These are phyloP conservation scores for Boleophthalmus pectinirostris DNA, from an alignment of 2,113 vertebrate species.

Conservation along the genomic window DNA sequence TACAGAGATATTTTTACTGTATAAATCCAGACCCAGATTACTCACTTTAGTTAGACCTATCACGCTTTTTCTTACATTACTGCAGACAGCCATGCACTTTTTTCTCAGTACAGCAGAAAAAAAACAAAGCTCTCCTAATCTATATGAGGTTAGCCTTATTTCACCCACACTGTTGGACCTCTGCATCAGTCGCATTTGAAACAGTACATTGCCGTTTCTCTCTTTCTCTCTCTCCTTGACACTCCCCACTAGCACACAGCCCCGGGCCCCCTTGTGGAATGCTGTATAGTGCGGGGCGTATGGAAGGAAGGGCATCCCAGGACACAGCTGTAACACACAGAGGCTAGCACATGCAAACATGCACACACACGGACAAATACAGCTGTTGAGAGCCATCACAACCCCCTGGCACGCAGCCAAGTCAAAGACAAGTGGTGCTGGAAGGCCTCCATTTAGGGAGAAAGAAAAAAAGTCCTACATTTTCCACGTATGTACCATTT, in stretches of 20 bases:
- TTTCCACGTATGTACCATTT: conserved; percentile 59
- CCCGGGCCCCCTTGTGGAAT: conserved; percentile 75
- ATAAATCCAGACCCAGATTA: no score
- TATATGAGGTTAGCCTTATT: conserved; percentile 15
- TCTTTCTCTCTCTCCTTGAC: conserved; percentile 52
- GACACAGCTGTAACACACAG: conserved; percentile 62
- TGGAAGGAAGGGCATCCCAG: conserved; percentile 75
- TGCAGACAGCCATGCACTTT: not conserved
- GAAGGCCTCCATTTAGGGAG: conserved; percentile 55
- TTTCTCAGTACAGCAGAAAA: not conserved
- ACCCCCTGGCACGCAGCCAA: conserved; percentile 65
- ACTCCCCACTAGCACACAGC: conserved; percentile 59
- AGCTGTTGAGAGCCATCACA: conserved; percentile 77
- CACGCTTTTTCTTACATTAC: not conserved
- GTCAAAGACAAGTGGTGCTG: conserved; percentile 60
- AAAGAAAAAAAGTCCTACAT: conserved; percentile 48
- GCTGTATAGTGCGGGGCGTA: conserved; percentile 72
- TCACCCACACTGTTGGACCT: conserved; percentile 17
- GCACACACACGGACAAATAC: conserved; percentile 69
- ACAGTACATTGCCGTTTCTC: conserved; percentile 24
- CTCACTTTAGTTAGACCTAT: no score
- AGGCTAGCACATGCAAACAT: conserved; percentile 42
- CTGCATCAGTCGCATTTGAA: conserved; percentile 47
- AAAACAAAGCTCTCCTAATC: conserved; percentile 9
- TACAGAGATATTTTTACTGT: no score